Percentiles rank a stretch among this genome's conserved stretches.
These are phyloP conservation scores for Himalopsyche tibetana DNA, from an alignment of 2,888 invertebrate genomes.

Conservation along the genomic window DNA sequence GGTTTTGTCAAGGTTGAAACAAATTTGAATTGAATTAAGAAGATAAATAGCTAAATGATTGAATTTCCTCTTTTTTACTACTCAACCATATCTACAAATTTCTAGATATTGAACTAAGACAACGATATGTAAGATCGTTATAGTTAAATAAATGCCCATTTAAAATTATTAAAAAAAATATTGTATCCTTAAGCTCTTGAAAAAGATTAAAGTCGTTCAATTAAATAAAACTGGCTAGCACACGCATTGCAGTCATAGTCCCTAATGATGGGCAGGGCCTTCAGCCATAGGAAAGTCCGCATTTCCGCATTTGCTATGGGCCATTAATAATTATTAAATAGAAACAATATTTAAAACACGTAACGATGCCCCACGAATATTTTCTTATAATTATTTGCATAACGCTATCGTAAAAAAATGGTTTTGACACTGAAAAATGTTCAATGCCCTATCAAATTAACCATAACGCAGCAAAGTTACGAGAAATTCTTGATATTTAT, in stretches of 20 bases:
- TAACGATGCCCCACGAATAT: not conserved
- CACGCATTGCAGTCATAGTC: slow-evolving; percentile 16
- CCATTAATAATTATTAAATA: slow-evolving; percentile 21
- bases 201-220: not conserved
- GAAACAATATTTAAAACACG: slow-evolving; percentile 22
- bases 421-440: slow-evolving; percentile 4
- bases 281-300: slow-evolving; percentile 23
- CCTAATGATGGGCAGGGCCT: slow-evolving; percentile 35
- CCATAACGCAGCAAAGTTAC: too few species aligned
- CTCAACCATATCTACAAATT: too few species aligned
- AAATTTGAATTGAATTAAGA: too few species aligned
- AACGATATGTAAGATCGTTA: too few species aligned
- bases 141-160: too few species aligned
- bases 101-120: too few species aligned
- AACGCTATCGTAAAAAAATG: not conserved
- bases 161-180: too few species aligned
- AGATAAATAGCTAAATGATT: too few species aligned
- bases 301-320: slow-evolving; percentile 1
- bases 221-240: not conserved
- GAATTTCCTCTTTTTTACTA: too few species aligned
- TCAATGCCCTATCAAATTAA: too few species aligned
- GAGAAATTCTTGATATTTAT: too few species aligned
- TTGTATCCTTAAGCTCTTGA: not conserved
- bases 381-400: not conserved
- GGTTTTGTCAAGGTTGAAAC: too few species aligned